Percentiles rank a stretch among this genome's conserved stretches.
Evolutionary conservation across 1,140 invertebrate genomes (phyloP).

Genomic region (Neodiprion pinetum): DNA sequence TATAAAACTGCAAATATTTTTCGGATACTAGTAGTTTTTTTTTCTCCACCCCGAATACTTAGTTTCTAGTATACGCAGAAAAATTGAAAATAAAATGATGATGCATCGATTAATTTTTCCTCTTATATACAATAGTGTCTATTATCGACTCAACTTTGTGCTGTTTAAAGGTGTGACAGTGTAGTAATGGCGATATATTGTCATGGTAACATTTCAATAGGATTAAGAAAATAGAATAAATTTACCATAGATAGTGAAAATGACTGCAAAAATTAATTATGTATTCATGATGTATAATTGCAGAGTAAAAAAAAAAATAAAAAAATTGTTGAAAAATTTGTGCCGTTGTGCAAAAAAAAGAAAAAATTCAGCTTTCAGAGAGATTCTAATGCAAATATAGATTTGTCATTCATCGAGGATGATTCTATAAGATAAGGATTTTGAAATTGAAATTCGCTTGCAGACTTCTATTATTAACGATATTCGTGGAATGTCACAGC

Average conservation of each 20-base stretch:
- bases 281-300: conserved; percentile 14
- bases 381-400: background rate
- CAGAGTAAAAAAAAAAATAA: conserved; percentile 10
- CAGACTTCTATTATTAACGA: background rate
- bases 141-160: background rate
- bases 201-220: conserved; percentile 6
- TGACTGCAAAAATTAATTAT: conserved; percentile 24
- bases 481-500: background rate
- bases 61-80: background rate
- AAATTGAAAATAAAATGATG: background rate
- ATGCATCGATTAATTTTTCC: background rate
- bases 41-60: background rate
- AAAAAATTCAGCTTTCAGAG: background rate
- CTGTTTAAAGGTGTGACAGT: background rate
- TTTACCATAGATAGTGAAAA: conserved; percentile 22
- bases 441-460: background rate
- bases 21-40: background rate
- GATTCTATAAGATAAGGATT: background rate
- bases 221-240: background rate
- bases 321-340: conserved; percentile 19
- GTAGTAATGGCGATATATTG: background rate
- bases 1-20: background rate
- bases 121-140: background rate
- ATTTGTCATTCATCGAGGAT: too few relatives aligned
- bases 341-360: background rate